phyloP scores from a whole-genome alignment of 2,113 vertebrate species.

The Alethe castanea region DNA sequence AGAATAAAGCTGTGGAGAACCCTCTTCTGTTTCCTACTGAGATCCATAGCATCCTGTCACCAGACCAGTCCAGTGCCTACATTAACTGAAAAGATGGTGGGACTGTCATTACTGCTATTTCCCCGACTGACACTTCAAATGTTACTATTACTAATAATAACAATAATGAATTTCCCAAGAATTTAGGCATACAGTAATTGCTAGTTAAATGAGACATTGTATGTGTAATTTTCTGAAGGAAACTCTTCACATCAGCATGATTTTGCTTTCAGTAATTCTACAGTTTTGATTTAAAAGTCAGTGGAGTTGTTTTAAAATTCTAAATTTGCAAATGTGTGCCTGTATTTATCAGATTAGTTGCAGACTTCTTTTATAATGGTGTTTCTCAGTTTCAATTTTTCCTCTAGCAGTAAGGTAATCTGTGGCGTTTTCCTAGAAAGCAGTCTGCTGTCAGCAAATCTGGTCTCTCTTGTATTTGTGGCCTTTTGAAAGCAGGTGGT shows the following conservation, averaged over 20 bases:
- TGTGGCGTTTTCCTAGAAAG: not conserved
- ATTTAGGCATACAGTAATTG: not conserved
- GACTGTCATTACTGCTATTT: not conserved
- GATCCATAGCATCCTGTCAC: not conserved
- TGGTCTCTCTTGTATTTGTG: not conserved
- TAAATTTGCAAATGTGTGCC: not conserved
- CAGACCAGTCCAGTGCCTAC: not conserved
- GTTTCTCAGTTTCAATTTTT: not conserved
- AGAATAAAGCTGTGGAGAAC: not conserved
- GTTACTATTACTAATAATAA: not conserved
- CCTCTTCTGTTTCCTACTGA: not conserved
- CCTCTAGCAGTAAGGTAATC: not conserved
- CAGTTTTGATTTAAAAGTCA: not conserved
- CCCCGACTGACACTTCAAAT: not conserved
- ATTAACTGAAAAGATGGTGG: not conserved
- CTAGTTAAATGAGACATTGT: not conserved
- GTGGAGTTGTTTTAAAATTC: not conserved
- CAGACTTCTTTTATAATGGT: not conserved
- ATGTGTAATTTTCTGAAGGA: not conserved
- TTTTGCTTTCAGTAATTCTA: not conserved
- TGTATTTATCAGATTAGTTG: not conserved
- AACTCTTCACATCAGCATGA: not conserved
- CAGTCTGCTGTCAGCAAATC: not conserved
- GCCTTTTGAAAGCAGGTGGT: conserved; percentile 64
- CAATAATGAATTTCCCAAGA: not conserved